phyloP scores from a whole-genome alignment of 30 jellyfish, hydroid and myxozoan species.

The Hydractinia echinata region DNA sequence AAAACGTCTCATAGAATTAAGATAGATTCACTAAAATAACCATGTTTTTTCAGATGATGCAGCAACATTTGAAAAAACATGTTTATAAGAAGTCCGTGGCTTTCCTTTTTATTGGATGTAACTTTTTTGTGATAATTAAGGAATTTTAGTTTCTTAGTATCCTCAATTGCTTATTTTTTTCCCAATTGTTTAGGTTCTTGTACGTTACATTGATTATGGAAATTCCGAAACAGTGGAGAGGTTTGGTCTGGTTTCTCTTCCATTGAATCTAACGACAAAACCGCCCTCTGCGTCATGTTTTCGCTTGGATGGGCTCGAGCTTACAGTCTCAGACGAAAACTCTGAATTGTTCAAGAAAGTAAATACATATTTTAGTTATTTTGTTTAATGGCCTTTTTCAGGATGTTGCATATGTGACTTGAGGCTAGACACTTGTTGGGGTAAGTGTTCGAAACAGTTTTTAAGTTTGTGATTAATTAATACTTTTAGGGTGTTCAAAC shows the following conservation, averaged over 20 bases:
- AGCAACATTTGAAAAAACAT: too few relatives aligned
- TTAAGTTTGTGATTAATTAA: too few relatives aligned
- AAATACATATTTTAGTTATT: neutral
- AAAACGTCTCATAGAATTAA: too few relatives aligned
- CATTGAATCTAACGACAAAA: neutral
- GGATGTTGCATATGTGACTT: too few relatives aligned
- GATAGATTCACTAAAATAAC: too few relatives aligned
- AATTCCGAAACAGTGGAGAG: conserved; percentile 5
- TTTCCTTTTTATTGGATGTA: too few relatives aligned
- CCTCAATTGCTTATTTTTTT: neutral
- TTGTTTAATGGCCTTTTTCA: too few relatives aligned
- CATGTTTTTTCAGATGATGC: too few relatives aligned
- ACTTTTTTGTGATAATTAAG: neutral
- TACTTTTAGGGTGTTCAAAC: neutral
- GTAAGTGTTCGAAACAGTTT: too few relatives aligned
- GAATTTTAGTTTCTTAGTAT: neutral
- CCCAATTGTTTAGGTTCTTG: neutral
- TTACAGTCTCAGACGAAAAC: neutral
- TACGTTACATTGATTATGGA: conserved; percentile 3
- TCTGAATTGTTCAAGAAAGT: conserved; percentile 13
- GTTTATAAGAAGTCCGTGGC: too few relatives aligned
- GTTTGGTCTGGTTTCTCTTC: neutral
- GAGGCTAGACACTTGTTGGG: too few relatives aligned
- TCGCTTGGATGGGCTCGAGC: conserved; percentile 11
- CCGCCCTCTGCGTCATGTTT: conserved; percentile 3